Percentiles rank a stretch among this genome's conserved stretches.
phyloP scores from a whole-genome alignment of 2,797 vertebrate genomes.

The Enoplosus armatus region DNA sequence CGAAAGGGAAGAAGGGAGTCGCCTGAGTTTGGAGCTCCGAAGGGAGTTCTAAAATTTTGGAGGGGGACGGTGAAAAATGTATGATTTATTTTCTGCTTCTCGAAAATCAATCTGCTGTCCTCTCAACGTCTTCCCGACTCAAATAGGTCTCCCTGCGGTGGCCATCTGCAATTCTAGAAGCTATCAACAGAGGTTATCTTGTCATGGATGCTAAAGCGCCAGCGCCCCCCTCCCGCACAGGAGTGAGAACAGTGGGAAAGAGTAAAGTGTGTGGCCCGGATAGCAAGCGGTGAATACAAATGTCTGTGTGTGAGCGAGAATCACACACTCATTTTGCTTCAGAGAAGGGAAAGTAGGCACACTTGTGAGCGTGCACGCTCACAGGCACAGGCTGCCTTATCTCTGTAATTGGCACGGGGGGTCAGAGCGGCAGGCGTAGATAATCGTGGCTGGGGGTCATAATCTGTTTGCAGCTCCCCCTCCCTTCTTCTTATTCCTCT shows the following conservation, averaged over 20 bases:
- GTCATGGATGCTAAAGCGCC: slow-evolving; percentile 56
- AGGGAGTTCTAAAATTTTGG: slow-evolving; percentile 29
- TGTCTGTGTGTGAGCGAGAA: slow-evolving; percentile 11
- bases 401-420: slow-evolving; percentile 72
- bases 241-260: slow-evolving; percentile 34
- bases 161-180: slow-evolving; percentile 58
- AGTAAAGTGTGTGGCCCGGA: slow-evolving; percentile 49
- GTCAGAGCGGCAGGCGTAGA: slow-evolving; percentile 65
- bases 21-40: slow-evolving; percentile 20
- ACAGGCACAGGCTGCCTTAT: slow-evolving; percentile 57
- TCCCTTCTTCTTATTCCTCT: slow-evolving; percentile 31
- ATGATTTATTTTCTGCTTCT: slow-evolving; percentile 52
- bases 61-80: slow-evolving; percentile 16
- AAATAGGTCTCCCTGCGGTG: slow-evolving; percentile 47
- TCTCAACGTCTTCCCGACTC: slow-evolving; percentile 32
- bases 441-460: slow-evolving; percentile 68
- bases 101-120: slow-evolving; percentile 52
- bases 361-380: slow-evolving; percentile 5
- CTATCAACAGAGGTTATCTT: slow-evolving; percentile 61
- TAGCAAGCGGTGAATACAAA: slow-evolving; percentile 58
- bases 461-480: slow-evolving; percentile 54
- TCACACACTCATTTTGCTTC: slow-evolving; percentile 41
- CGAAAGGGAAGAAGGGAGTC: slow-evolving; percentile 7
- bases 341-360: slow-evolving; percentile 33
- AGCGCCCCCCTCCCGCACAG: not conserved